Conservation (phyloP, 2,888 invertebrate species). For the Nomada lathburiana region DNA sequence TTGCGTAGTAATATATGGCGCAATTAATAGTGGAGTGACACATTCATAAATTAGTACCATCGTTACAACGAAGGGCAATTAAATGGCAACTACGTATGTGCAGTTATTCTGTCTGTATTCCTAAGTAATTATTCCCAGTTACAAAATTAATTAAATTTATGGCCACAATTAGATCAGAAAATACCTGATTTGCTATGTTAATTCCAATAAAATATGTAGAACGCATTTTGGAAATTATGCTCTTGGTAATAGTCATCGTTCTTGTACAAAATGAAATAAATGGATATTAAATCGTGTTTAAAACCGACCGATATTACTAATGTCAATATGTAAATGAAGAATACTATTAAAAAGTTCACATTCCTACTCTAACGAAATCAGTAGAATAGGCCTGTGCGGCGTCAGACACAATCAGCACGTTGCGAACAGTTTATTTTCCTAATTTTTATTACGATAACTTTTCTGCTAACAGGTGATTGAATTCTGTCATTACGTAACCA, state of each 20-base stretch:
- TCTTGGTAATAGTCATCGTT: too few relatives aligned
- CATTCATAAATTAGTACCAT: not conserved
- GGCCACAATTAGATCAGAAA: not conserved
- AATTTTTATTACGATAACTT: too few relatives aligned
- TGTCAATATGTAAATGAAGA: not conserved
- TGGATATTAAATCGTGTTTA: not conserved
- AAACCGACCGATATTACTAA: not conserved
- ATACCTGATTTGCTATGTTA: not conserved
- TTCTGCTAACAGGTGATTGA: too few relatives aligned
- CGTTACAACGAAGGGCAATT: not conserved
- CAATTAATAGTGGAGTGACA: not conserved
- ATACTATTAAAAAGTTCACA: too few relatives aligned
- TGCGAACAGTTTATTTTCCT: too few relatives aligned
- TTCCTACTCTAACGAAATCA: not conserved
- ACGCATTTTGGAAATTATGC: too few relatives aligned
- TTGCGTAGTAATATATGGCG: not conserved
- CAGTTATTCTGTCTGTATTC: not conserved
- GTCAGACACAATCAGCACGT: not conserved
- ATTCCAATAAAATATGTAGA: not conserved
- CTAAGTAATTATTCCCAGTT: constrained; percentile 2
- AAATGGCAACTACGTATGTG: not conserved
- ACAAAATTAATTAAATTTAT: not conserved
- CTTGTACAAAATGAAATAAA: not conserved
- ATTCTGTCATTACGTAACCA: too few relatives aligned
- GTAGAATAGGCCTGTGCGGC: not conserved